phyloP scores from a whole-genome alignment of 1,140 invertebrate species.

The Drosophila pruinosa region DNA sequence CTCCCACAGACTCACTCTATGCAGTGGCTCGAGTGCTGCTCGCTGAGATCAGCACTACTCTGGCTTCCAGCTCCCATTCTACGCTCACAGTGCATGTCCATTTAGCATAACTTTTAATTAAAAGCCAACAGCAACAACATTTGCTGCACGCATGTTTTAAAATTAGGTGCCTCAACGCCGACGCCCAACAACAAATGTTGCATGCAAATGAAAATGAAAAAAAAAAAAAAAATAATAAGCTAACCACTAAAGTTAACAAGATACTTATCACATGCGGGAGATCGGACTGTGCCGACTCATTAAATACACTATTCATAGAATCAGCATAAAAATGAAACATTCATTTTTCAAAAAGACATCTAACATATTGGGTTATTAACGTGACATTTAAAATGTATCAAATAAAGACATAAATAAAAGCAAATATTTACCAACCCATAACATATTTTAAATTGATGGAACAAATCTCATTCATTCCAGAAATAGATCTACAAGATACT shows the following conservation, averaged over 20 bases:
- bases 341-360: not conserved
- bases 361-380: not conserved
- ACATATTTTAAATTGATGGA: not conserved
- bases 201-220: constrained; percentile 67
- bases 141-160: constrained; percentile 63
- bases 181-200: constrained; percentile 59
- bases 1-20: constrained; percentile 24
- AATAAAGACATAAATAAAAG: not conserved
- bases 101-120: constrained; percentile 77
- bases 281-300: not conserved
- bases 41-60: constrained; percentile 43
- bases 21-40: not conserved
- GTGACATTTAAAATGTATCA: not conserved
- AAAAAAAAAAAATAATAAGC: constrained; percentile 4
- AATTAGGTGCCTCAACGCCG: constrained; percentile 20
- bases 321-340: not conserved
- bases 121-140: constrained; percentile 46
- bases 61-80: not conserved
- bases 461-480: not conserved
- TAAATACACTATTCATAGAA: constrained; percentile 10
- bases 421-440: not conserved
- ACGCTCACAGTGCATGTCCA: constrained; percentile 57
- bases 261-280: constrained; percentile 4
- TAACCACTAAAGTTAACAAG: constrained; percentile 12
- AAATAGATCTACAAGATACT: not conserved